phyloP scores from a whole-genome alignment of 2,797 vertebrate species.

The Microchirus variegatus region DNA sequence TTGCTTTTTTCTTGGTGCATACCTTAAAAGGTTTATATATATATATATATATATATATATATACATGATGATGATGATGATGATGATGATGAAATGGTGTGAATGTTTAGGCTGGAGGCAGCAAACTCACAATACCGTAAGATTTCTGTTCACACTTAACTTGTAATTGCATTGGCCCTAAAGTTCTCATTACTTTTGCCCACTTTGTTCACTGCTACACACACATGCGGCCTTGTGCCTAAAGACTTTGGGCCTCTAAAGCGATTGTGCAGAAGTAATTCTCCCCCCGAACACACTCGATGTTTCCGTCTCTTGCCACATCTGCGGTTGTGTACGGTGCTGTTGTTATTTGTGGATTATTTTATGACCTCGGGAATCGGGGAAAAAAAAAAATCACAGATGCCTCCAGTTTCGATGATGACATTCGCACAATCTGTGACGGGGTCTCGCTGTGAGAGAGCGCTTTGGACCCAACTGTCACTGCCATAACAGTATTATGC shows the following conservation, averaged over 20 bases:
- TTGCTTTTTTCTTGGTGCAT: too few relatives aligned
- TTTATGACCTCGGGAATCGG: conserved; percentile 70
- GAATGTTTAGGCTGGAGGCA: conserved; percentile 42
- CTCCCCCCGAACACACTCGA: conserved; percentile 56
- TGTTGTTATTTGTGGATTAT: conserved; percentile 68
- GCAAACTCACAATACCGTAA: conserved; percentile 39
- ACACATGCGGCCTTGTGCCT: conserved; percentile 63
- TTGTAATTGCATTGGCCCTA: conserved; percentile 48
- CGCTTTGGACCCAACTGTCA: conserved; percentile 46
- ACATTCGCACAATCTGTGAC: conserved; percentile 50
- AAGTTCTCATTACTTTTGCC: conserved; percentile 61
- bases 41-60: too few relatives aligned
- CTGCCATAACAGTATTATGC: conserved; percentile 52
- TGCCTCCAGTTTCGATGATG: conserved; percentile 54
- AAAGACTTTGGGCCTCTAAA: conserved; percentile 54
- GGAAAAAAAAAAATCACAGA: conserved; percentile 52
- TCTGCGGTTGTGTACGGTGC: conserved; percentile 67
- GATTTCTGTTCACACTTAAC: conserved; percentile 57
- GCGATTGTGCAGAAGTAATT: conserved; percentile 73
- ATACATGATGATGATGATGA: too few relatives aligned
- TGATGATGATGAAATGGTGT: conserved; percentile 39
- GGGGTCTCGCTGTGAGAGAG: conserved; percentile 38
- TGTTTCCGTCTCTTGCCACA: conserved; percentile 71
- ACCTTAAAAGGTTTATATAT: too few relatives aligned
- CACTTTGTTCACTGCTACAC: conserved; percentile 53